A percentile compares a stretch with the other conserved stretches of the same genome.
These are phyloP conservation scores for Peromyscus californicus DNA, from an alignment of 2,113 vertebrate species.

Conservation along the genomic window DNA sequence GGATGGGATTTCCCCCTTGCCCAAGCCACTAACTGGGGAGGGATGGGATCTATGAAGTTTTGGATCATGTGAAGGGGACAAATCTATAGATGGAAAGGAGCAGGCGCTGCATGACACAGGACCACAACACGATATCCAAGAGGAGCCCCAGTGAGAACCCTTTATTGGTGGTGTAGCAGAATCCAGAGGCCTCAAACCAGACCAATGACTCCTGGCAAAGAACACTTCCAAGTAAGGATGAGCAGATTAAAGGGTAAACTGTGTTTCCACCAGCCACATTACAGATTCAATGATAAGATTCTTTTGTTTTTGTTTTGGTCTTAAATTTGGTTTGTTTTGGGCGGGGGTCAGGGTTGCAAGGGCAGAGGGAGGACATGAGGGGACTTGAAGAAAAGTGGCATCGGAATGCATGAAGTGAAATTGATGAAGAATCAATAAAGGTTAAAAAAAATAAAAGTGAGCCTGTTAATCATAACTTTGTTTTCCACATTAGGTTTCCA, in stretches of 20 bases:
- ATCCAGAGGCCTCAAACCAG: neutral
- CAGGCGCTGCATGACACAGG: neutral
- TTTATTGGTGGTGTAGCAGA: neutral
- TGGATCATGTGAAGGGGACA: neutral
- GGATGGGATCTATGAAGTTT: neutral
- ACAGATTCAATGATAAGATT: neutral
- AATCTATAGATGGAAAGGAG: neutral
- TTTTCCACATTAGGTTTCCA: conserved; percentile 48
- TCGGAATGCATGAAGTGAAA: neutral
- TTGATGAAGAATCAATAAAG: neutral
- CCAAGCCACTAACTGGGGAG: no score
- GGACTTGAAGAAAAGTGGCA: neutral
- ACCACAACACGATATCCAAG: neutral
- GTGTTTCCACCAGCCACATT: neutral
- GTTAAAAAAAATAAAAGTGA: neutral
- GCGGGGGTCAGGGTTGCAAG: neutral
- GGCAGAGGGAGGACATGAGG: neutral
- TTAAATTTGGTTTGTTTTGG: neutral
- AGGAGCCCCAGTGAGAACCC: neutral
- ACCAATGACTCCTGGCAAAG: neutral
- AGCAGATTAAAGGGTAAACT: neutral
- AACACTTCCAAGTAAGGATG: neutral
- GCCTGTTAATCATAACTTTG: conserved; percentile 12
- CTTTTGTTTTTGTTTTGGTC: neutral
- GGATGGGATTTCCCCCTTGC: no score